Evolutionary conservation across 2,797 vertebrate species (phyloP), one percentile per base, ranked within the genome.

Genomic region (Eutrigla gurnardus): DNA sequence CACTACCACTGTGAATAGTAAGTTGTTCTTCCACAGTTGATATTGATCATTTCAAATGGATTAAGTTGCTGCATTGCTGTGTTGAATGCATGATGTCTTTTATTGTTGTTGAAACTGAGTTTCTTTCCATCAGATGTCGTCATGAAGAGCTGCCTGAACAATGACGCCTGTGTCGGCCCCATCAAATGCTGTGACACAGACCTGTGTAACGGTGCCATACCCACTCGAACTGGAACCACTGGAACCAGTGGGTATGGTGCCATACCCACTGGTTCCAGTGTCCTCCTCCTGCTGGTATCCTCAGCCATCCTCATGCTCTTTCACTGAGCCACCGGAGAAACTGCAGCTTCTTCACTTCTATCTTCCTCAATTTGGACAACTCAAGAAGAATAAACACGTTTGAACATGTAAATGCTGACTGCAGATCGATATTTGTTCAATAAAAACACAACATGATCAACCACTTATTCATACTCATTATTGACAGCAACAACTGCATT

Each of bases 121-220:
- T 36, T 36, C 66, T 45, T 63, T 32, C 37, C 6, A 40, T 55
- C 9, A n/a, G 83, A 25, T 45, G 0, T 1, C 0, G 0, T 14
- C 6, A 0, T 1, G 4, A 80, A 73, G 39, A 7, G 42, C 9
- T 87, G 85, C 37, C 4, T 3, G 0, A 12, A 0, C n/a, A 42
- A 1, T 3, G 0, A 0, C 0, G 0, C 0, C 0, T 83, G 81
- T 67, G 0, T 0, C 2, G 2, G 0, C 0, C 3, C 45, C 3
- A 3, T 55, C 0, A 0, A 6, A 2, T 89, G 88, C 78, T 88
- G 84, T 40, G 2, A 53, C 14, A 5, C 6, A 0, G 65, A 85
- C 58, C 9, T 80, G 50, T 85, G 81, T 18, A 87, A 87, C 52
- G 43, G 53, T 12, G 67, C 66, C 46, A 36, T 7, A 6, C 4